Base-by-base conservation (phyloP, 2,888 invertebrate genomes). In the Sarcophaga carnaria region DNA sequence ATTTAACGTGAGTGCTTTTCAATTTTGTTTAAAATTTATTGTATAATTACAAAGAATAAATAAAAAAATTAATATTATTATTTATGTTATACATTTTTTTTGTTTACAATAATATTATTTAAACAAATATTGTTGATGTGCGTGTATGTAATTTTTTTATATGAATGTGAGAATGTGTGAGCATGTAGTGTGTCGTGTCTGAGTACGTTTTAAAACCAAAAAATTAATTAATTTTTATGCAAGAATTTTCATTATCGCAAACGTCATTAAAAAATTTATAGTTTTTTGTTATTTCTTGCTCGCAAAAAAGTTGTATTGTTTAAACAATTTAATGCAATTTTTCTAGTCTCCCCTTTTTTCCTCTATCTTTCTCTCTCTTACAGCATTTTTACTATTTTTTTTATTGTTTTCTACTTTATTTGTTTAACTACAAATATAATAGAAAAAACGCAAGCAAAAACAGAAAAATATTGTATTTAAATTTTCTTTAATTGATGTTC, bases 261-360 rank as follows among this genome's bases (percentile, higher is more conserved):
- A 85, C 87, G 85, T 85, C 85, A 85, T 85, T 80, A 82, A 84
- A 76, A 77, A 74, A 64, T 69, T 74, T 78, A 69, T 45, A 71
- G 25, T 47, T 70, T 54, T 69, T 62, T 49, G 6, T 77, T 59
- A 54, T 63, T 11, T 27, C 75, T 85, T 66, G 54, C 5, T 12
- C 17, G 17, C 12, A 54, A 54, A 70, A 64, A 45, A 62, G 85
- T 66, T 85, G 88, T 86, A 70, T 67, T 67, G 67, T 76, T 80
- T 69, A 77, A 81, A 87, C 81, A 82, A 87, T 84, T 84, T 64
- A 11, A 66, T 85, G 71, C 17, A 80, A 71, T 76, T 86, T 83
- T 67, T 83, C 69, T 78, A 59, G 76, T 69, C 59, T 76, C 72
- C 75, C 76, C 67, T n/a, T 72, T 72, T 66, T 59, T 62, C 11